Evolutionary conservation across 1,140 invertebrate genomes (phyloP), one percentile per base, ranked within the genome.

Genomic region (Drosophila teissieri): DNA sequence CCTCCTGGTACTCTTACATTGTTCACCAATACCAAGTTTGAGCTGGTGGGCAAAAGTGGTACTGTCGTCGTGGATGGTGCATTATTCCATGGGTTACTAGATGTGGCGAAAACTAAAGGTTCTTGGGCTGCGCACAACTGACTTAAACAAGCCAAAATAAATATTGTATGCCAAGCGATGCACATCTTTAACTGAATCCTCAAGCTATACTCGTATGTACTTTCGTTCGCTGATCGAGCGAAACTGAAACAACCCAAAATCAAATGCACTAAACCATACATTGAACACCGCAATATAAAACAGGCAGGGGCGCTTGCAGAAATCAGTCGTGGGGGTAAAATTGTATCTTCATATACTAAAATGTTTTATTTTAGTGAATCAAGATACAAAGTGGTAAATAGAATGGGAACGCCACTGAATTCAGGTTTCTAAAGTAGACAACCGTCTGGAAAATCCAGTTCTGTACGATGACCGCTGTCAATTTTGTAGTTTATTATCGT

Each of bases 21-120:
- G 52, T 91, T 91, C 19, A 91, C 77, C n/a, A 91, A 58, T 19
- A 91, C 90, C 19, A 63, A 83, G 14, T 74, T 53, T 0, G 62
- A 51, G 6, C 27, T 44, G 17, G 14, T 8, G 24, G 6, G 27
- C 2, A 12, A 12, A 44, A 17, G 0, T 55, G 15, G 19, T 10
- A 27, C n/a, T 15, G 24, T 0, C 8, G 73, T 69, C 48, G 78
- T 48, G 14, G 54, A 52, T 2, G 17, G 36, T 12, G 6, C 6
- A 7, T 0, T 7, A 3, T 17, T 3, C n/a, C 10, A 6, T 8
- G 48, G 3, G 48, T 12, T 45, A 7, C 24, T 8, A 3, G 44
- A 24, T 42, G 60, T 54, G 14, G 58, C 48, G 42, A 89, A 89
- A 22, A 89, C 24, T 0, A 90, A 60, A 17, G 52, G 39, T 39